These are phyloP conservation scores for Empis livida DNA, from an alignment of 2,888 invertebrate species.

Conservation along the genomic window DNA sequence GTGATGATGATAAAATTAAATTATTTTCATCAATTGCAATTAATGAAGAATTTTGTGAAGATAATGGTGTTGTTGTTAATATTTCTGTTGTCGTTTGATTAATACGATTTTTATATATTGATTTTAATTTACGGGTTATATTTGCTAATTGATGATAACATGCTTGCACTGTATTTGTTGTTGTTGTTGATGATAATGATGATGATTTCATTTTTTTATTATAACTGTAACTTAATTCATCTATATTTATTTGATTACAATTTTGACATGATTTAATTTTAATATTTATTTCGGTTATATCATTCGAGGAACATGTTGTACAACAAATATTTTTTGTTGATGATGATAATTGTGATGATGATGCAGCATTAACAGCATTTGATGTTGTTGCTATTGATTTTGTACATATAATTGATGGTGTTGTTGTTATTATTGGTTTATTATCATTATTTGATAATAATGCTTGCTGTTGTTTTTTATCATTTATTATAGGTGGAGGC, in stretches of 20 bases:
- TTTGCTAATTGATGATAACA: conserved; percentile 9
- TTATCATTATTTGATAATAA: too few species aligned
- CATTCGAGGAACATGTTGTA: conserved; percentile 12
- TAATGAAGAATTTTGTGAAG: not conserved
- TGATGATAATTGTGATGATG: not conserved
- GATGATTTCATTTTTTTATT: not conserved
- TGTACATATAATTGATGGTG: too few species aligned
- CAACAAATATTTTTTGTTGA: conserved; percentile 3
- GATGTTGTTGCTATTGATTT: not conserved
- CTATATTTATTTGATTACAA: conserved; percentile 11
- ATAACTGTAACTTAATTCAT: conserved; percentile 8
- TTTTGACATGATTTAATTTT: conserved; percentile 13
- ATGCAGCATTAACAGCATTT: not conserved
- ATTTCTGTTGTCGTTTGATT: conserved; percentile 1
- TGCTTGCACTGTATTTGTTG: conserved; percentile 1
- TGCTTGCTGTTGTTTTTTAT: not conserved
- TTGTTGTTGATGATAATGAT: not conserved
- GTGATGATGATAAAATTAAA: not conserved
- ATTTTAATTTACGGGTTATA: conserved; percentile 12
- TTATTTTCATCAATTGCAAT: not conserved
- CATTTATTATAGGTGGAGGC: not conserved
- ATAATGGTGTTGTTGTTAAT: conserved; percentile 2
- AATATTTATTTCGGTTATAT: conserved; percentile 13
- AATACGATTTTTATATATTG: conserved; percentile 11
- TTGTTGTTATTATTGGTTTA: too few species aligned